These are phyloP conservation scores for Antennarius maculatus DNA, from an alignment of 2,797 vertebrate species.

Conservation along the genomic window DNA sequence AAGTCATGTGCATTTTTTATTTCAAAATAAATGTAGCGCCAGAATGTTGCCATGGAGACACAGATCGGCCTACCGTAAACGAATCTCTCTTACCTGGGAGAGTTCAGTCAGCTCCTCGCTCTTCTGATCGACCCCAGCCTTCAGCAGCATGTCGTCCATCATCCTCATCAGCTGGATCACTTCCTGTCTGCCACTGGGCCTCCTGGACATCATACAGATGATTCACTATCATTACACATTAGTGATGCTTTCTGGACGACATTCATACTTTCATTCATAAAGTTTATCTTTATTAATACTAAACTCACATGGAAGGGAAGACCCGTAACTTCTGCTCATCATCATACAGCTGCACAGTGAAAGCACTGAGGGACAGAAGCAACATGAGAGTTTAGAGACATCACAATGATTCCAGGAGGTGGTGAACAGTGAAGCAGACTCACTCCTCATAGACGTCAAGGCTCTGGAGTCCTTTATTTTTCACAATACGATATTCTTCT, in stretches of 20 bases:
- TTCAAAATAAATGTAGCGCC: not conserved
- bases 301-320: conserved; percentile 90
- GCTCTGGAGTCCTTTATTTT: conserved; percentile 84
- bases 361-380: conserved; percentile 82
- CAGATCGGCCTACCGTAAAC: not conserved
- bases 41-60: not conserved
- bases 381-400: not conserved
- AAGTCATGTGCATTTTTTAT: not conserved
- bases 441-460: conserved; percentile 89
- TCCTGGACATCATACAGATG: conserved; percentile 71
- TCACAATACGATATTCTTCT: conserved; percentile 89
- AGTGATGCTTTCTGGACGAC: not conserved
- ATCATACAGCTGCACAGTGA: conserved; percentile 88
- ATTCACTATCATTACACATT: not conserved
- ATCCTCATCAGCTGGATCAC: conserved; percentile 85
- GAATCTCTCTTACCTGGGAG: conserved; percentile 82
- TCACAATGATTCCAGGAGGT: not conserved
- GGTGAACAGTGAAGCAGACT: conserved; percentile 61
- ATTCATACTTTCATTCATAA: not conserved
- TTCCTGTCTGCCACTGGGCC: conserved; percentile 87
- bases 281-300: too few species aligned
- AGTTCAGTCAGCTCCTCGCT: conserved; percentile 77
- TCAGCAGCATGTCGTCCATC: conserved; percentile 91
- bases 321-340: conserved; percentile 82
- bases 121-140: conserved; percentile 82